phyloP scores from a whole-genome alignment of 2,888 invertebrate genomes.

The Coelopa pilipes region DNA sequence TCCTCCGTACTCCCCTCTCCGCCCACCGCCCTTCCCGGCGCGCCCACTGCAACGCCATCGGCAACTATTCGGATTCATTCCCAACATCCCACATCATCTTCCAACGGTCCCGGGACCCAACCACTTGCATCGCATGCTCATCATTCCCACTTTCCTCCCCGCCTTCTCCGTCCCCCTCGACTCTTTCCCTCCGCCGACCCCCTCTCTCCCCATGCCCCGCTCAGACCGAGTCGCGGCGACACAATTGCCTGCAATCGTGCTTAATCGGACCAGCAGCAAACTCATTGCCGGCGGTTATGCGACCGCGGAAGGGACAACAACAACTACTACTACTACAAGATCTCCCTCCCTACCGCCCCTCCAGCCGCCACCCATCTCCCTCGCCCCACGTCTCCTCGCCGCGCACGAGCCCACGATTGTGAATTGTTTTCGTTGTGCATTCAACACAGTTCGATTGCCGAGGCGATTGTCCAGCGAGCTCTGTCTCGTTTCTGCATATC shows the following conservation, averaged over 20 bases:
- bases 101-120: too few species aligned
- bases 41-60: too few species aligned
- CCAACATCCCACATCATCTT: too few species aligned
- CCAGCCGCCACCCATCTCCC: background rate
- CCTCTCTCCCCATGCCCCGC: background rate
- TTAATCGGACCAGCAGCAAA: slow-evolving; percentile 22
- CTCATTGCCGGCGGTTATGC: background rate
- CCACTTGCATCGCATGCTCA: too few species aligned
- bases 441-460: slow-evolving; percentile 12
- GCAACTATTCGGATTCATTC: too few species aligned
- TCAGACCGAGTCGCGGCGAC: slow-evolving; percentile 8
- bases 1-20: too few species aligned
- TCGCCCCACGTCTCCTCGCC: background rate
- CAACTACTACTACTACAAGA: background rate
- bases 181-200: background rate
- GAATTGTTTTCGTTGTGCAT: slow-evolving; percentile 19
- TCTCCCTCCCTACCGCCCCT: background rate
- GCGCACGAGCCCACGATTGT: background rate
- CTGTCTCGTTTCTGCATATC: background rate
- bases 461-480: background rate
- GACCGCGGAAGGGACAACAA: slow-evolving; percentile 2
- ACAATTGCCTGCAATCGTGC: slow-evolving; percentile 23
- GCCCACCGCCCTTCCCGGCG: too few species aligned
- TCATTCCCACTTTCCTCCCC: too few species aligned
- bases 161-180: background rate